Conservation (phyloP, 2,113 vertebrate species). For the Rhinolophus sinicus region DNA sequence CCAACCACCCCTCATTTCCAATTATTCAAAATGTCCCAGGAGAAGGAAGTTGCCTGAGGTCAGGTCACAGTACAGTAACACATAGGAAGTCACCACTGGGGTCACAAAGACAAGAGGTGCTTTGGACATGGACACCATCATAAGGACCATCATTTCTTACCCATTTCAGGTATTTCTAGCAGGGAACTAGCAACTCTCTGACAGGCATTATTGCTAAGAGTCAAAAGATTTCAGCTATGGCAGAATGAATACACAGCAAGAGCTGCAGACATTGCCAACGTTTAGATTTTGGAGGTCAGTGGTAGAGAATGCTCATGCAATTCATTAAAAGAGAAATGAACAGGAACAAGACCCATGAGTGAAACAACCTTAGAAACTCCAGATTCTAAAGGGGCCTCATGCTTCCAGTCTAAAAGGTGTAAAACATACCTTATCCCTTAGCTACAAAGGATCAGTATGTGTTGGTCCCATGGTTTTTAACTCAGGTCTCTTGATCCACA, state of each 20-base stretch:
- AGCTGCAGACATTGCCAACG: not conserved
- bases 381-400: not conserved
- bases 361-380: not conserved
- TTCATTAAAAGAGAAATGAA: not conserved
- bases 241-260: not conserved
- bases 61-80: not conserved
- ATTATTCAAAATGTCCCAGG: slow-evolving; percentile 41
- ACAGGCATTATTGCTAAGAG: not conserved
- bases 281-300: not conserved
- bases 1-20: not conserved
- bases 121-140: not conserved
- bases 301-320: not conserved
- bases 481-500: not conserved
- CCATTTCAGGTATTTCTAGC: not conserved
- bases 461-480: not conserved
- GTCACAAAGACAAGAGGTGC: not conserved
- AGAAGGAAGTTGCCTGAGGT: not conserved
- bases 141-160: not conserved
- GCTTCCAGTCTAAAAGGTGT: not conserved
- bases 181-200: not conserved
- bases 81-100: not conserved
- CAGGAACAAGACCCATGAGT: not conserved
- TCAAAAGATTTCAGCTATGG: not conserved
- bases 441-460: not conserved
- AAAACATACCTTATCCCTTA: not conserved